Evolutionary conservation across 2,797 vertebrate species (phyloP), one percentile per base, ranked within the genome.

Genomic region (Babyrousa celebensis): DNA sequence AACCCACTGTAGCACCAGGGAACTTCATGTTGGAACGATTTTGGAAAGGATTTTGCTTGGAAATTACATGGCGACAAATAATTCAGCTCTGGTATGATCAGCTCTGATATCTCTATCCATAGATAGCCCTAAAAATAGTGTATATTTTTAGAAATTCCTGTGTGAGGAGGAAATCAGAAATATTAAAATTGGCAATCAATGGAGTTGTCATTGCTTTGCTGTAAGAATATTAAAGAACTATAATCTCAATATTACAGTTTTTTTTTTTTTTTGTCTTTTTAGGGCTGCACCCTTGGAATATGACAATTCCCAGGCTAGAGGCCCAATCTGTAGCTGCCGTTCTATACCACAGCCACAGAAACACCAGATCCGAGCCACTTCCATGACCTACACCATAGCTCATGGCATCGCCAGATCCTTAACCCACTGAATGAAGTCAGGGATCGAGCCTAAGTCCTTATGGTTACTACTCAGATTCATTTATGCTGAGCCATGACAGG

Each of bases 101-200:
- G 36, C 54, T 85, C 74, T 52, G 62, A 21, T 15, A 3, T 65
- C 21, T 25, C 32, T 60, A 60, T 54, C 56, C 32, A 5, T 29
- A 91, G 12, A 54, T 32, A 72, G 32, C 32, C 15, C 40, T 83
- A 63, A 32, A 67, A 83, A 68, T 29, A 70, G 65, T 63, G n/a
- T 80, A 11, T 40, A 48, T 83, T 65, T 80, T 85, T 87, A 68
- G 65, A 32, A 92, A 84, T 75, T 75, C 48, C 62, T 40, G 9
- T 58, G 15, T n/a, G 89, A 18, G 43, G 82, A 95, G 71, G 87
- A 95, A 92, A 63, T 29, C 29, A 79, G 43, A 52, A 91, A 65
- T 6, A 43, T 36, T 68, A 62, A 90, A 62, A 60, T 52, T 56
- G 27, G 16, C 54, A 65, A 17, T 74, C 54, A 80, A 75, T 77